Base-by-base conservation (phyloP, 2,797 vertebrate genomes). In the Megaceryle alcyon region DNA sequence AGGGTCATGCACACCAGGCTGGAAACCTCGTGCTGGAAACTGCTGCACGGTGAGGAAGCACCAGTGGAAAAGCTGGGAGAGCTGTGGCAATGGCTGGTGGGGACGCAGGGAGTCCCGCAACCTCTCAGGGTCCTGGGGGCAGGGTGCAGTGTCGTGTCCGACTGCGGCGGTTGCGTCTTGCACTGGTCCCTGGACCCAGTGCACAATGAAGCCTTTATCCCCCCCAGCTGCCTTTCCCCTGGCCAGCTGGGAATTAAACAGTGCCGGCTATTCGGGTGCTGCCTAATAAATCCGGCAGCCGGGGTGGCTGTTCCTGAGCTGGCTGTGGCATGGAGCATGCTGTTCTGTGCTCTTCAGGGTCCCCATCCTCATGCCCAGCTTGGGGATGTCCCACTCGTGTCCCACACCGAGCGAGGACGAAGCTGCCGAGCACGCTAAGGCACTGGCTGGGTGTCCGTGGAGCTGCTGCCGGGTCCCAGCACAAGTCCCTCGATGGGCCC, bases 121-220 rank as follows among this genome's bases (percentile, higher is more conserved):
- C 37, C 80, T 70, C 57, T 54, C 0, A 26, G 75, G 88, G 64
- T 82, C 59, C 78, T 4, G 6, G 77, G 3, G 85, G 51, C 82
- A 86, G 35, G 6, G 60, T 44, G 4, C 28, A 0, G 70, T 3
- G 15, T 70, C 28, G 88, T 46, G 71, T 68, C 90, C 91, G 21
- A 10, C 46, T 44, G 4, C 4, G 1, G 82, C 48, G 86, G 37
- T 11, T 83, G 85, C 4, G 14, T 57, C 81, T 82, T 2, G 7
- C 1, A 10, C 75, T 72, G 72, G 59, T 61, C 72, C 31, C 13
- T 0, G 61, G 94, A 77, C 54, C 63, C 80, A 29, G 76, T 1
- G 4, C 92, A 97, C 95, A 96, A 94, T 95, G 31, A 82, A 78
- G 60, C 90, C 88, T 95, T 94, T 96, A 59, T 96, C 31, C 79